phyloP scores from a whole-genome alignment of 2,797 vertebrate genomes.

The Rhinella marina region DNA sequence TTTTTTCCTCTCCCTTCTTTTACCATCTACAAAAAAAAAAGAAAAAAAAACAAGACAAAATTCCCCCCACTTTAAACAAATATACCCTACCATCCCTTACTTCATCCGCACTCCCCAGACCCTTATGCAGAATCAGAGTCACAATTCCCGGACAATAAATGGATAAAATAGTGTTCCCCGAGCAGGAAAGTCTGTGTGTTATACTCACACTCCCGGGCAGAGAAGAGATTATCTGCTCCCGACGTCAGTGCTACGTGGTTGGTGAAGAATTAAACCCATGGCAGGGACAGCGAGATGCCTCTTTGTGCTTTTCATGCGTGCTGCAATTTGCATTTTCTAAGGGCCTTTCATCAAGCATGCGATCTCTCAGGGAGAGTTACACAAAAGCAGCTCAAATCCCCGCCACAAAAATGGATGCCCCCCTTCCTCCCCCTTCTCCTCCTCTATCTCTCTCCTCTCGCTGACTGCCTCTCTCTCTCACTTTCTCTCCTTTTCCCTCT shows the following conservation, averaged over 20 bases:
- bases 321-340: conserved; percentile 64
- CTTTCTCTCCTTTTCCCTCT: conserved; percentile 57
- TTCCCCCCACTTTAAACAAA: conserved; percentile 45
- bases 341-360: conserved; percentile 64
- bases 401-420: conserved; percentile 61
- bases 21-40: conserved; percentile 23
- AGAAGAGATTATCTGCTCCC: conserved; percentile 64
- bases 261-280: conserved; percentile 64
- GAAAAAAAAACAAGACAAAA: conserved; percentile 45
- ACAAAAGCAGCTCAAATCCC: conserved; percentile 64
- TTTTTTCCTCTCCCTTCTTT: conserved; percentile 57
- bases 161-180: conserved; percentile 63
- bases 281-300: conserved; percentile 64
- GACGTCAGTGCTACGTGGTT: conserved; percentile 63
- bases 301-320: conserved; percentile 64
- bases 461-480: conserved; percentile 59
- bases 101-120: conserved; percentile 47
- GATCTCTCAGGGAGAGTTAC: conserved; percentile 64
- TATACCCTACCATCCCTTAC: conserved; percentile 37
- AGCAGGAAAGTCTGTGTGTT: conserved; percentile 64
- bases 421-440: conserved; percentile 56
- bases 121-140: conserved; percentile 27
- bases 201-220: conserved; percentile 63
- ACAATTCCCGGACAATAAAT: conserved; percentile 56
- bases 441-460: conserved; percentile 59